These are phyloP conservation scores for Drosophila gaucha DNA, from an alignment of 2,888 invertebrate species.

Conservation along the genomic window DNA sequence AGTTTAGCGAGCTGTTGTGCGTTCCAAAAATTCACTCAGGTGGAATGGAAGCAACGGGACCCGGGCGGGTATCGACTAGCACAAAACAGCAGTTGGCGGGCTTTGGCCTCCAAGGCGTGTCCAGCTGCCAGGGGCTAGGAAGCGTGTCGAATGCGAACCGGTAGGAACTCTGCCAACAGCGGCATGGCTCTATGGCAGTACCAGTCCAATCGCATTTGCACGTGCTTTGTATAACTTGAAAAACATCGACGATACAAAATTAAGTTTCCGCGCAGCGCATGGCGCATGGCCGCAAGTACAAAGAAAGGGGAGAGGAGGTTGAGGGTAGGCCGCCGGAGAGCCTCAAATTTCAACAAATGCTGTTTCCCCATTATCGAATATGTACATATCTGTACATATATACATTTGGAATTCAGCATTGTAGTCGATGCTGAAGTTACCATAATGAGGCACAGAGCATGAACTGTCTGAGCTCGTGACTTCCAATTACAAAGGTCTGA, in stretches of 20 bases:
- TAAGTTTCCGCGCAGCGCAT: conserved; percentile 53
- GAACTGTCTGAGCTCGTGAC: conserved; percentile 37
- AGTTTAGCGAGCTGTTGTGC: conserved; percentile 48
- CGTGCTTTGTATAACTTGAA: conserved; percentile 54
- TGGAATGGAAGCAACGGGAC: conserved; percentile 50
- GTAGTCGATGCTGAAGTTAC: conserved; percentile 22
- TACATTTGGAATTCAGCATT: conserved; percentile 48
- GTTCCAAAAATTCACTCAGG: conserved; percentile 66
- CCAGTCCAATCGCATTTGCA: conserved; percentile 42
- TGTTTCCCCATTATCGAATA: conserved; percentile 19
- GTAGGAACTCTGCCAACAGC: conserved; percentile 10
- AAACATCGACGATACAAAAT: conserved; percentile 59
- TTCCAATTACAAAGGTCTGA: conserved; percentile 61
- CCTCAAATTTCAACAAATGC: conserved; percentile 39
- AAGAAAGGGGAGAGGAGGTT: no score
- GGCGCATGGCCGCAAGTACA: conserved; percentile 15
- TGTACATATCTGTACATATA: conserved; percentile 15
- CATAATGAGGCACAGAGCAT: conserved; percentile 36
- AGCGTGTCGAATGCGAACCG: conserved; percentile 31
- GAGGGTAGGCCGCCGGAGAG: background rate
- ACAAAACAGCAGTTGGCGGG: conserved; percentile 22
- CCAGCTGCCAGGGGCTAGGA: conserved; percentile 18
- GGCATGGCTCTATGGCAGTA: conserved; percentile 18
- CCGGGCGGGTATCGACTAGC: conserved; percentile 31
- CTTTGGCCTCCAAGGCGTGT: background rate